These are phyloP conservation scores for Pseudopodoces humilis DNA, from an alignment of 2,113 vertebrate species.

Conservation along the genomic window DNA sequence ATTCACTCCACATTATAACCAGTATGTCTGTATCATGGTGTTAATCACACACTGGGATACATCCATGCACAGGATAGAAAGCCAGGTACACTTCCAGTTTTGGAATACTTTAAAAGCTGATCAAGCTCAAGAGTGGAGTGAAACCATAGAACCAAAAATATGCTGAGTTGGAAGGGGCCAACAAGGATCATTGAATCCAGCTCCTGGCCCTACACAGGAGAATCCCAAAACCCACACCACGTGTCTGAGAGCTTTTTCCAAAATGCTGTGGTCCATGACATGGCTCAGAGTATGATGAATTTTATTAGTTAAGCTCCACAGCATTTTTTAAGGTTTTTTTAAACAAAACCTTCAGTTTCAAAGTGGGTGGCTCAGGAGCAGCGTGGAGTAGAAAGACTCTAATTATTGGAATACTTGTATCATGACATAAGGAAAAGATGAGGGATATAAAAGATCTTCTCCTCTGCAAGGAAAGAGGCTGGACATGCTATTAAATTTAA, in stretches of 20 bases:
- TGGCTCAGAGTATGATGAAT: background rate
- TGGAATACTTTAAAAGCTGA: background rate
- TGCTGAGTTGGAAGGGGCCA: background rate
- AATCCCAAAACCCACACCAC: background rate
- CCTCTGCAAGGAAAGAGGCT: background rate
- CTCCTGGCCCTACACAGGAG: no score
- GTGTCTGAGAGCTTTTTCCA: background rate
- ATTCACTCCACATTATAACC: background rate
- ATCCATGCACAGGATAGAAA: background rate
- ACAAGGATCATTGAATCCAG: background rate
- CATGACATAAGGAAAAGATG: background rate
- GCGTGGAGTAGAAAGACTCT: accelerated
- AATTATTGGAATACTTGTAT: background rate
- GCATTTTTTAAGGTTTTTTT: background rate
- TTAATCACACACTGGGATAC: background rate
- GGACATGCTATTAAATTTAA: background rate
- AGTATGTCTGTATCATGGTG: background rate
- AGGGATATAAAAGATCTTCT: background rate
- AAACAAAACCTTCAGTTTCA: background rate
- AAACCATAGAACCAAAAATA: background rate
- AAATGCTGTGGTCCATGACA: accelerated
- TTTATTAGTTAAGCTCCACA: background rate
- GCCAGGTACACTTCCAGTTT: background rate
- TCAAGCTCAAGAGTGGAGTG: background rate
- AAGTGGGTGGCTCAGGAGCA: background rate